A percentile compares a stretch with the other conserved stretches of the same genome.
phyloP scores from a whole-genome alignment of 1,140 invertebrate species.

The Drosophila equinoxialis region DNA sequence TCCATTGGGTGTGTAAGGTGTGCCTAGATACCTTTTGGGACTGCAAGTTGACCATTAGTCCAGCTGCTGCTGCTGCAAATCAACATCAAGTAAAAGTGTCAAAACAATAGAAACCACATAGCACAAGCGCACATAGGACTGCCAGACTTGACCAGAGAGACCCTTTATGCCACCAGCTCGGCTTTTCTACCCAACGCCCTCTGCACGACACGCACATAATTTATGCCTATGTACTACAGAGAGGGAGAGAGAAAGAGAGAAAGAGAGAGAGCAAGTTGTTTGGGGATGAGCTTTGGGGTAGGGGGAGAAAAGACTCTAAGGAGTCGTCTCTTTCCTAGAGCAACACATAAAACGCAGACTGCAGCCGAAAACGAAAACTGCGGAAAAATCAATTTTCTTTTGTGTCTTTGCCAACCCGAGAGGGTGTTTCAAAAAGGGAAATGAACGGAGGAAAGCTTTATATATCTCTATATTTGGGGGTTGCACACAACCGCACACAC shows the following conservation, averaged over 20 bases:
- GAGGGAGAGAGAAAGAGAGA: not conserved
- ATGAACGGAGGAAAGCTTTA: conserved; percentile 30
- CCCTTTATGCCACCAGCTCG: conserved; percentile 7
- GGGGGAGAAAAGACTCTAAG: not conserved
- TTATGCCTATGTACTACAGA: conserved; percentile 67
- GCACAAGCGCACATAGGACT: conserved; percentile 52
- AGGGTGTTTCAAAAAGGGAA: conserved; percentile 24
- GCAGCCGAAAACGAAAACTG: conserved; percentile 63
- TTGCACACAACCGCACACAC: conserved; percentile 55
- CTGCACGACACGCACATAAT: conserved; percentile 60
- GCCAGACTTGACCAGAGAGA: not conserved
- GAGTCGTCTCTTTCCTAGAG: conserved; percentile 15
- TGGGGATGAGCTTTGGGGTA: not conserved
- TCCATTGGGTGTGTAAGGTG: not conserved
- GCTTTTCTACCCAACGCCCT: not conserved
- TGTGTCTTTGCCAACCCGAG: conserved; percentile 34
- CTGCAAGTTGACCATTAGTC: conserved; percentile 16
- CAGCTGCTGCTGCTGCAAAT: conserved; percentile 61
- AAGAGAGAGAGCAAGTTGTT: not conserved
- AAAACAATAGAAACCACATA: conserved; percentile 66
- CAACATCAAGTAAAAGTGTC: conserved; percentile 74
- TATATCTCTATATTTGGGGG: conserved; percentile 58
- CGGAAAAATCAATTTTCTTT: conserved; percentile 81
- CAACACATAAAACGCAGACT: conserved; percentile 77
- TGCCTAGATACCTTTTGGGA: conserved; percentile 5